phyloP scores from a whole-genome alignment of 2,113 vertebrate species.

The Oophaga pumilio region DNA sequence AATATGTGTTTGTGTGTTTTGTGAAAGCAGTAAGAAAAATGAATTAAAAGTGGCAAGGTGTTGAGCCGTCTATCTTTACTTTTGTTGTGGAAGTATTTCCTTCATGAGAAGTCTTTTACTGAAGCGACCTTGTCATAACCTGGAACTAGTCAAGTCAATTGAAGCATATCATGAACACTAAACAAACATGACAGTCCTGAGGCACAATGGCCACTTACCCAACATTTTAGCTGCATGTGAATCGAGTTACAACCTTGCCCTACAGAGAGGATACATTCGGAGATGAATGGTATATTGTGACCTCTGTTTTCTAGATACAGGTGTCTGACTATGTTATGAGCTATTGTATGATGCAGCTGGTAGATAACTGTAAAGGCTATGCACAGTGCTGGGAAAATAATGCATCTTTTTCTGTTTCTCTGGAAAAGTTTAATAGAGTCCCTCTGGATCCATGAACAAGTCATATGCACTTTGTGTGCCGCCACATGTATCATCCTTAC shows the following conservation, averaged over 20 bases:
- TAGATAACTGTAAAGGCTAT: background rate
- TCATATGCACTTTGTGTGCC: no score
- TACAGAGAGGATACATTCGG: constrained; percentile 36
- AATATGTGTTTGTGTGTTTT: no score
- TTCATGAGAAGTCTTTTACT: constrained; percentile 7
- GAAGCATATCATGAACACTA: constrained; percentile 42
- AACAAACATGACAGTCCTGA: constrained; percentile 46
- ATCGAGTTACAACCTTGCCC: constrained; percentile 32
- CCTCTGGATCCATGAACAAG: no score
- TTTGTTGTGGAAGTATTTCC: background rate
- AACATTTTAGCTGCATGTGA: constrained; percentile 34
- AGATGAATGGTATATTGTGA: constrained; percentile 30
- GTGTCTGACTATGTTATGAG: background rate
- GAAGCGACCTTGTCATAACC: constrained; percentile 45
- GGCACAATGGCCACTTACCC: constrained; percentile 48
- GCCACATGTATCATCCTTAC: no score
- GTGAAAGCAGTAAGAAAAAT: background rate
- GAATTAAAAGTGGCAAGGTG: background rate
- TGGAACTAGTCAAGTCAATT: constrained; percentile 45
- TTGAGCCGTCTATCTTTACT: constrained; percentile 4
- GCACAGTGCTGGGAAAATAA: background rate
- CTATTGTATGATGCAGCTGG: constrained; percentile 5
- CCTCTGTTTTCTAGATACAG: constrained; percentile 39
- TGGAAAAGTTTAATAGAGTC: background rate
- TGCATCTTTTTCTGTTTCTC: no score